Evolutionary conservation across 2,113 vertebrate genomes (phyloP), one percentile per base, ranked within the genome.

Genomic region (Cettia cetti): DNA sequence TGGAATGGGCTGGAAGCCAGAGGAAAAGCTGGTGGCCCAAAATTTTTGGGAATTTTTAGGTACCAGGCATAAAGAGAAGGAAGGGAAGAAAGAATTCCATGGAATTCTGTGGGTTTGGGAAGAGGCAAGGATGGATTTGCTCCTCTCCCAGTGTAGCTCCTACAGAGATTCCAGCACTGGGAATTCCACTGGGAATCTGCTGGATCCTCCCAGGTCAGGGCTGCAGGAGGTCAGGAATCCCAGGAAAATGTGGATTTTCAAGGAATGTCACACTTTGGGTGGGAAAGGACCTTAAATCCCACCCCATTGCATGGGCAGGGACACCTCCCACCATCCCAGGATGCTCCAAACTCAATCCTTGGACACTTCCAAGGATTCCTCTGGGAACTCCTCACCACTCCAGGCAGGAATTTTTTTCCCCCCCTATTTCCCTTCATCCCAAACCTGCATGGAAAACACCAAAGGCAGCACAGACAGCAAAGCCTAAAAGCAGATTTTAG

Each of bases 41-140:
- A 40, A 16, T 0, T 17, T 17, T 20, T 15, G 37, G 68, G 59
- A 53, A 37, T 26, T 42, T 9, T 9, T 7, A 20, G 68, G 70
- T 0, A 1, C 8, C 15, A 71, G 56, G 15, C 3, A 1, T 4
- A 4, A 60, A 35, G 74, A n/a, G 37, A 79, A 22, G 2, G 3
- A 53, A 31, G 75, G 63, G 6, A 13, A 39, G 71, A 17, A 33
- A 0, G 27, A 56, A 50, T 19, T 39, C 31, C 39, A 5, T 0
- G 74, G 49, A 30, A 19, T 79, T 9, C 39, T 24, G 37, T 8
- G 54, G 57, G 19, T 27, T 23, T 54, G 69, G 69, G 57, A 60
- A 81, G 70, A 49, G 28, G 60, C 70, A 33, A 68, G 35, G 49
- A 53, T n/a, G 35, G 60, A 4, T 49, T 82, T 22, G 24, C 26